These are phyloP conservation scores for Arge pagana DNA, from an alignment of 2,888 invertebrate genomes.

Conservation along the genomic window DNA sequence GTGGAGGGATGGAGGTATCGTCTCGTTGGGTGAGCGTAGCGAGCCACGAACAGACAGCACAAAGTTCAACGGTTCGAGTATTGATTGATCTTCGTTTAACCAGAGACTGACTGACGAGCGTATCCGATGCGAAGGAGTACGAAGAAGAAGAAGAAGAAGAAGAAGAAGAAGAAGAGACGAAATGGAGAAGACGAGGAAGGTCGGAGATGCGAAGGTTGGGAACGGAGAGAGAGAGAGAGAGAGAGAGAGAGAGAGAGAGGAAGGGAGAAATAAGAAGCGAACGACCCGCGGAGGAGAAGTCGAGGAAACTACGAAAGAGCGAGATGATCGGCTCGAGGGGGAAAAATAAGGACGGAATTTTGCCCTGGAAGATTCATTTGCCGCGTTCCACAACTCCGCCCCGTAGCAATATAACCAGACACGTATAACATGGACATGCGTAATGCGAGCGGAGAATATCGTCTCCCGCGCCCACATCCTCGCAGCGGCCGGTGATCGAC, in stretches of 20 bases:
- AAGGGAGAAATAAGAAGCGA: too few species aligned
- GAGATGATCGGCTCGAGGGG: not conserved
- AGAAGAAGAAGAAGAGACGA: conserved; percentile 21
- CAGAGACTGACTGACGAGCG: conserved; percentile 41
- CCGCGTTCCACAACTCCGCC: conserved; percentile 31
- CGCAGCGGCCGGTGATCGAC: conserved; percentile 9
- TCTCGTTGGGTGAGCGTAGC: not conserved
- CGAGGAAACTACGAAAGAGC: conserved; percentile 24
- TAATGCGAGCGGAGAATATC: too few species aligned
- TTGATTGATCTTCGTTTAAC: conserved; percentile 54
- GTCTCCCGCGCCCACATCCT: too few species aligned
- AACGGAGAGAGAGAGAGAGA: not conserved
- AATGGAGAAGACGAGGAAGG: conserved; percentile 20
- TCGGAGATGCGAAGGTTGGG: not conserved
- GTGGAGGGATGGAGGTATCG: not conserved
- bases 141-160: conserved; percentile 34
- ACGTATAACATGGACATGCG: too few species aligned
- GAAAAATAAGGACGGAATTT: conserved; percentile 34
- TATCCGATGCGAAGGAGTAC: conserved; percentile 32
- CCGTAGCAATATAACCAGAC: too few species aligned
- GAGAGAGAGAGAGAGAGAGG: not conserved
- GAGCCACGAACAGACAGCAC: conserved; percentile 21
- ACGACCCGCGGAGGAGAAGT: conserved; percentile 36
- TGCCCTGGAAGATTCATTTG: conserved; percentile 44
- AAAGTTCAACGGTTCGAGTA: conserved; percentile 43